Base-by-base conservation (phyloP, 2,113 vertebrate genomes). In the Furnarius figulus region DNA sequence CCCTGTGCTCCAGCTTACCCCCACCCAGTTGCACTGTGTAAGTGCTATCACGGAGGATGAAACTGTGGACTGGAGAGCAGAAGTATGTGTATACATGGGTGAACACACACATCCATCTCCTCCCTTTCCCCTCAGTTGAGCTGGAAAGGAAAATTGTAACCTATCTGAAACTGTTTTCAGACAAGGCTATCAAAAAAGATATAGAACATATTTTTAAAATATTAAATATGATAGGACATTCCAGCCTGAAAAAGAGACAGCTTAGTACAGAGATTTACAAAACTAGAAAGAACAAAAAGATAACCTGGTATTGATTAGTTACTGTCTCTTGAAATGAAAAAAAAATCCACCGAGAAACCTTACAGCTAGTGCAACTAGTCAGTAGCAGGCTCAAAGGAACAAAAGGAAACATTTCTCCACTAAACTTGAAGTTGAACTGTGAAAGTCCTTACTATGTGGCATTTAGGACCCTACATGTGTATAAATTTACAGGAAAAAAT, bases 51-150 rank as follows among this genome's bases (percentile, higher is more conserved):
- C 0, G 1, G 0, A 83, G 33, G 33, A 72, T 15, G 18, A 83
- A 91, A 53, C 9, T 11, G 7, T 2, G 27, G 35, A 61, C 49
- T 0, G 0, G 22, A 65, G 3, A 16, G 14, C 53, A 90, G n/a
- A 28, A 79, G 16, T 6, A 14, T 24, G 31, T 1, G 2, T 28
- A 87, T 0, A 0, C 5, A 4, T 12, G n/a, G 31, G 39, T 17
- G 27, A 33, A 65, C 58, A 72, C 27, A 62, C 13, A 31, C 0
- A 5, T 3, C 8, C 8, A 16, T 24, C 27, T 52, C n/a, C 10
- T 31, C 37, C 16, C 12, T 7, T 18, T 0, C 2, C 3, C 21
- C 79, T 56, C 44, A 70, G 28, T 0, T 0, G 30, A 62, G 28
- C 0, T 65, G 35, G 37, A 79, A 76, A 80, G 27, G 16, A 92